phyloP scores from a whole-genome alignment of 1,140 invertebrate genomes.

The Penaeus chinensis region DNA sequence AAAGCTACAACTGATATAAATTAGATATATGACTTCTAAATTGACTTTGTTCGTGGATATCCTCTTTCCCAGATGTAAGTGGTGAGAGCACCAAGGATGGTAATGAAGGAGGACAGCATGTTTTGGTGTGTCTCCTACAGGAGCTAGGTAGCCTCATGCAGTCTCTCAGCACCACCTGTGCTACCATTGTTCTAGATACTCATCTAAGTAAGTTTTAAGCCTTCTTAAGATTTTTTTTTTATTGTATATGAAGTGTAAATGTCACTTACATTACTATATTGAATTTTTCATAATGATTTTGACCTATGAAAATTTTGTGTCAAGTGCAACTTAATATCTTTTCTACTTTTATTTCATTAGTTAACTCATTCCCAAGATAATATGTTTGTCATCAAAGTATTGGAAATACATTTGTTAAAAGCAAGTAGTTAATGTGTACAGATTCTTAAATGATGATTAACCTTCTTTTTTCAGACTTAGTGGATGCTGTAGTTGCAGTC shows the following conservation, averaged over 20 bases:
- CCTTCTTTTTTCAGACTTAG: constrained; percentile 65
- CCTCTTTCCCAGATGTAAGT: constrained; percentile 44
- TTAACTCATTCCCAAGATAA: too few species aligned
- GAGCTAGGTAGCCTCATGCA: constrained; percentile 82
- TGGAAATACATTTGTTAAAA: background rate
- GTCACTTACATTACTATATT: too few species aligned
- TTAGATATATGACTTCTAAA: too few species aligned
- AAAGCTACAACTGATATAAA: too few species aligned
- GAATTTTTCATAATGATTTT: too few species aligned
- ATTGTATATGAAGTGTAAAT: too few species aligned
- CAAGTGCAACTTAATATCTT: too few species aligned
- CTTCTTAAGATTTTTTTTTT: background rate
- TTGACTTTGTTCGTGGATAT: background rate
- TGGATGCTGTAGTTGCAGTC: constrained; percentile 81
- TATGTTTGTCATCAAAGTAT: background rate
- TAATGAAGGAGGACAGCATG: constrained; percentile 80
- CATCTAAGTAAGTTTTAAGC: constrained; percentile 48
- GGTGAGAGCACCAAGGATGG: constrained; percentile 51
- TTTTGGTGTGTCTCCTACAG: constrained; percentile 92
- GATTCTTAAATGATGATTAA: background rate
- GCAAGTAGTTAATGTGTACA: background rate
- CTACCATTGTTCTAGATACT: constrained; percentile 77
- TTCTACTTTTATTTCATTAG: too few species aligned
- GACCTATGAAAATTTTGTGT: too few species aligned
- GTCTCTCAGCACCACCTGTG: constrained; percentile 90